Evolutionary conservation across 2,113 vertebrate genomes (phyloP).

Genomic region (Hyaena hyaena): DNA sequence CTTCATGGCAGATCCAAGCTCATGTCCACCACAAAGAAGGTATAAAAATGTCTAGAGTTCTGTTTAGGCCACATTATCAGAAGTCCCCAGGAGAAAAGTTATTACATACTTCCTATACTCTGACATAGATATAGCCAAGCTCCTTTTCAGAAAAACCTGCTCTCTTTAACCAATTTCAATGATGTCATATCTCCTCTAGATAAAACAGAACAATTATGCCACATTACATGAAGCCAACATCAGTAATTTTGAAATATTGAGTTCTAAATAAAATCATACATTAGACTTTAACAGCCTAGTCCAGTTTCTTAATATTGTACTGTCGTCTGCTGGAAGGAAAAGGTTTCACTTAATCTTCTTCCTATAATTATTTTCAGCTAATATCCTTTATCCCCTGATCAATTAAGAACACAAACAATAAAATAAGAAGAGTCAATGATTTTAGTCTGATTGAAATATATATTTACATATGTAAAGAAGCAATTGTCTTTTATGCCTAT

Average conservation of each 20-base stretch:
- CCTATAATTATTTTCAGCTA: neutral
- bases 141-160: neutral
- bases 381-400: neutral
- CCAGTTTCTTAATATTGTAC: neutral
- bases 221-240: neutral
- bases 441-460: neutral
- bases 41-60: neutral
- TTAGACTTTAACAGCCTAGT: neutral
- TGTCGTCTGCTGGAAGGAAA: neutral
- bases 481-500: neutral
- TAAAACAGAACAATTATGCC: neutral
- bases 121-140: neutral
- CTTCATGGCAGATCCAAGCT: neutral
- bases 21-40: neutral
- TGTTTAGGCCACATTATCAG: neutral
- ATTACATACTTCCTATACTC: fast-evolving
- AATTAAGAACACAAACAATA: neutral
- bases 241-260: neutral
- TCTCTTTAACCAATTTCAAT: neutral
- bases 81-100: neutral
- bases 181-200: neutral
- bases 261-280: neutral
- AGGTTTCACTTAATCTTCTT: neutral
- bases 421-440: neutral
- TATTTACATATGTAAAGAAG: neutral